Percentiles rank a stretch among this genome's conserved stretches.
Conservation (phyloP, 2,888 invertebrate species). For the Acleris cristana region DNA sequence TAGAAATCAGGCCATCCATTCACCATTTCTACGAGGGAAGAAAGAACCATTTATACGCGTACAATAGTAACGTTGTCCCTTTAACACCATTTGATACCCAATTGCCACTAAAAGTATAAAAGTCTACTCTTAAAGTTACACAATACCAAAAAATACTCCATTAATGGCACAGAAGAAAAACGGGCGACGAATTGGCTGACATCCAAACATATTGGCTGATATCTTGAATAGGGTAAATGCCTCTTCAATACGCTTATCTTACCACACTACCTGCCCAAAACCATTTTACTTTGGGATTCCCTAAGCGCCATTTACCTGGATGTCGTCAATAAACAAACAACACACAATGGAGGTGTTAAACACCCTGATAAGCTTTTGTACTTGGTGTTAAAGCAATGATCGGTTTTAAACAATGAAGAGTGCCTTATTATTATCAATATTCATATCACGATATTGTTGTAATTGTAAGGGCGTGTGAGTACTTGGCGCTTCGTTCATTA, state of each 20-base stretch:
- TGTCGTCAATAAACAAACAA: slow-evolving; percentile 10
- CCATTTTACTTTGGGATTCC: slow-evolving; percentile 26
- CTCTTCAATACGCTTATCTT: slow-evolving; percentile 3
- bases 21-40: too few species aligned
- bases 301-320: slow-evolving; percentile 26
- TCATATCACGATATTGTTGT: too few species aligned
- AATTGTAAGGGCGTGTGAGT: too few species aligned
- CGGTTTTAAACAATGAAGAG: background rate
- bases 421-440: background rate
- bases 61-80: too few species aligned
- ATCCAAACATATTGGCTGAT: background rate
- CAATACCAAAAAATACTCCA: background rate
- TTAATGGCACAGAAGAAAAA: slow-evolving; percentile 6
- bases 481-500: too few species aligned
- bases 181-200: slow-evolving; percentile 11
- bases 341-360: slow-evolving; percentile 15
- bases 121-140: background rate
- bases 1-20: too few species aligned
- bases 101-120: too few species aligned
- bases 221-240: slow-evolving; percentile 12
- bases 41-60: too few species aligned
- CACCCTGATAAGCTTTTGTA: slow-evolving; percentile 15
- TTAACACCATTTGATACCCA: too few species aligned
- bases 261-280: slow-evolving; percentile 13
- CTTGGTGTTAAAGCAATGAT: slow-evolving; percentile 7